Evolutionary conservation across 35 echinoderm and acorn worm species (phyloP).

Genomic region (Ophioderma brevispina): DNA sequence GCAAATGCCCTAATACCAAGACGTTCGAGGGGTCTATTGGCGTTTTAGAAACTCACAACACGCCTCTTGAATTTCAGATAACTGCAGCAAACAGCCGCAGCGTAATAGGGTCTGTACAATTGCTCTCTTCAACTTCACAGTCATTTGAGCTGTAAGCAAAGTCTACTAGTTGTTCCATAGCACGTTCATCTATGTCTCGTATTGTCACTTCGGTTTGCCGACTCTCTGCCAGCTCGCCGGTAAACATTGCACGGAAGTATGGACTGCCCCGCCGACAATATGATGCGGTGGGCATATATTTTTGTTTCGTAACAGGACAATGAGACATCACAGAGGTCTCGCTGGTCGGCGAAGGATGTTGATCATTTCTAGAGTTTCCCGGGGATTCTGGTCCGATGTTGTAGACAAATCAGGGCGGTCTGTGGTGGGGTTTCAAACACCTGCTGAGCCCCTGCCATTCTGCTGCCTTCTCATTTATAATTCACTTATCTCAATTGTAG

Average conservation of each 20-base stretch:
- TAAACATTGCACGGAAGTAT: slow-evolving; percentile 99
- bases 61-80: slow-evolving; percentile 95
- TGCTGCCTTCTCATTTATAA: too few species aligned
- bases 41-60: slow-evolving; percentile 96
- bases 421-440: slow-evolving; percentile 91
- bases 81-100: slow-evolving; percentile 84
- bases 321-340: slow-evolving; percentile 97
- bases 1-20: slow-evolving; percentile 97
- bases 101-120: slow-evolving; percentile 96
- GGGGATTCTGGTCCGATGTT: slow-evolving; percentile 82
- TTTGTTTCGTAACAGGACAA: slow-evolving; percentile 83
- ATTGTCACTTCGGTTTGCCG: slow-evolving; percentile 95
- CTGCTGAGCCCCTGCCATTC: slow-evolving; percentile 92
- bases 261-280: slow-evolving; percentile 95
- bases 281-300: slow-evolving; percentile 98
- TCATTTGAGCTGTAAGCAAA: slow-evolving; percentile 95
- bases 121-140: slow-evolving; percentile 89
- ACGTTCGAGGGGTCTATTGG: slow-evolving; percentile 93
- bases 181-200: slow-evolving; percentile 93
- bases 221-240: slow-evolving; percentile 94
- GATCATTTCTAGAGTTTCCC: slow-evolving; percentile 87
- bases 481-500: too few species aligned
- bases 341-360: slow-evolving; percentile 82
- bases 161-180: slow-evolving; percentile 90
- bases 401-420: slow-evolving; percentile 81